Base-by-base conservation (phyloP, 2,888 invertebrate species). In the Drosophila anomalata region DNA sequence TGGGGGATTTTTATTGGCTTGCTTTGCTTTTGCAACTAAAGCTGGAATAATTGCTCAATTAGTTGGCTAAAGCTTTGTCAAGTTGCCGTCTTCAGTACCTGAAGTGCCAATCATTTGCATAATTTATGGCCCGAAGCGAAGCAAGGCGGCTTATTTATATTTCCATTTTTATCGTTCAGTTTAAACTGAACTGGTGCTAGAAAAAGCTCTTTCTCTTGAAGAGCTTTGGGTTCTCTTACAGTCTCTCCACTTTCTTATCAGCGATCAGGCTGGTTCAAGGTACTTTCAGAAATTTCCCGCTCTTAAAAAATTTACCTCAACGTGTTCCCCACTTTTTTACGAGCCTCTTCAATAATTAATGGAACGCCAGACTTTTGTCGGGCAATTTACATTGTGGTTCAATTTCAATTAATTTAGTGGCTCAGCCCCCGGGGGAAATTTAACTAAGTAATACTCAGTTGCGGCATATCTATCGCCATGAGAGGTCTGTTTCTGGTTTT, bases 351-450 rank as follows among this genome's bases (percentile, higher is more conserved):
- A 9, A 47, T 48, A 72, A 62, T 68, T 57, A 57, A 68, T 58
- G 69, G 9, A 52, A 46, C 12, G 29, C 31, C 31, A 41, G 29
- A 29, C 41, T 20, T 57, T 68, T 68, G 68, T 57, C 51, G 47
- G 41, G 51, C 50, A 68, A 68, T 68, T 68, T 52, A 44, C 44
- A 44, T 70, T 65, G 58, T 46, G 62, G 56, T 65, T 78, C 76
- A 79, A 73, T 77, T 79, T 67, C 66, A 65, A 61, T 61, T 76
- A 68, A 66, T 71, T 63, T 48, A 14, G 44, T 51, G 20, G 17
- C 24, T 22, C 46, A n/a, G 52, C n/a, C 87, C 65, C 78, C 54
- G 48, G 44, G 81, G 81, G 81, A 82, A 82, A 82, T 82, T 69
- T 54, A 41, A 53, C 57, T 69, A 63, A 78, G 76, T 58, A 20